Conservation (phyloP, 1,140 invertebrate genomes). For the Anastrepha obliqua region DNA sequence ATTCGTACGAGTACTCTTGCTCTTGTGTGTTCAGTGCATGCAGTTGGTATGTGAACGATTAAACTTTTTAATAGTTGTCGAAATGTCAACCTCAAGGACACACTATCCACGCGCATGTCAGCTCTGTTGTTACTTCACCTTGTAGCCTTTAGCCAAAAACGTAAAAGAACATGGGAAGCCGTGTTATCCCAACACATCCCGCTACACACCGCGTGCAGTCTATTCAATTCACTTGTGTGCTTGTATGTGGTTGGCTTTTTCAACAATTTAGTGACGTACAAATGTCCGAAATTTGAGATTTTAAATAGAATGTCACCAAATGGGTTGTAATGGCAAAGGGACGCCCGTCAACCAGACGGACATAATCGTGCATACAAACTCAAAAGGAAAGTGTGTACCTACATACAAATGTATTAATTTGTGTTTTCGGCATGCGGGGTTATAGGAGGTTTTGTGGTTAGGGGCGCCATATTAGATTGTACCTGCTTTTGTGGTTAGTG, state of each 20-base stretch:
- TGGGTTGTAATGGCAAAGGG: not conserved
- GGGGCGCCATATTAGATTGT: not conserved
- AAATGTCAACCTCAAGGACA: not conserved
- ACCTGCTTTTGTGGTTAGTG: conserved; percentile 49
- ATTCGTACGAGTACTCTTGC: no score
- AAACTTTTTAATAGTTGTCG: conserved; percentile 29
- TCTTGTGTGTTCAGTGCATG: not conserved
- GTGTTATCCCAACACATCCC: conserved; percentile 30
- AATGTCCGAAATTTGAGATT: conserved; percentile 51
- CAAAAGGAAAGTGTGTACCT: not conserved
- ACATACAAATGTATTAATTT: conserved; percentile 42
- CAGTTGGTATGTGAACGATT: not conserved
- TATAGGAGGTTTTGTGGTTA: conserved; percentile 20
- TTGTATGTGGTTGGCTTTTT: not conserved
- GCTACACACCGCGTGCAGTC: not conserved
- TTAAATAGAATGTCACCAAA: conserved; percentile 50
- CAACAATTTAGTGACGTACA: conserved; percentile 38
- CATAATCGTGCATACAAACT: not conserved
- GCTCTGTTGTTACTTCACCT: conserved; percentile 20
- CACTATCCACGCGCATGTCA: conserved; percentile 1
- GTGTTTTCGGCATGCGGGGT: not conserved
- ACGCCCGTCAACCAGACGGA: not conserved
- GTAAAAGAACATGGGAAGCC: conserved; percentile 22
- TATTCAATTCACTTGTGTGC: not conserved
- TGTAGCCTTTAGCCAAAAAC: not conserved